Conservation (phyloP, 2,888 invertebrate genomes). For the Archaeoteleia sp. region DNA sequence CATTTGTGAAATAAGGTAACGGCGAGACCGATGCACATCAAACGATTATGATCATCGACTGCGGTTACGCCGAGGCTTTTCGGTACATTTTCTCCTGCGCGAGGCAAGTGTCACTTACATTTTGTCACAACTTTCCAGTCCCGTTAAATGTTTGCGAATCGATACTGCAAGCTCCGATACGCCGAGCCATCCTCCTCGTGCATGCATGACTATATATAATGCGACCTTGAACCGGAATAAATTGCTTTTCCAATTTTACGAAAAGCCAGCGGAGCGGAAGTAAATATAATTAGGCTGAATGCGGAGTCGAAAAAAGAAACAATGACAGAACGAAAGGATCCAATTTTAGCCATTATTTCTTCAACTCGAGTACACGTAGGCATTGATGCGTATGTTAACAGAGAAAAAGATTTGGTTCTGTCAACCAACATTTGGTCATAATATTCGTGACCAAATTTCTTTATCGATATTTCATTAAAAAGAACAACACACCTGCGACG, state of each 20-base stretch:
- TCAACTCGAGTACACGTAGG: too few relatives aligned
- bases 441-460: too few relatives aligned
- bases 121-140: conserved; percentile 12
- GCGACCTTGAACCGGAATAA: conserved; percentile 43
- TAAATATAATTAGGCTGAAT: conserved; percentile 17
- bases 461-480: background rate
- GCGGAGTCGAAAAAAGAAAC: conserved; percentile 10
- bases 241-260: conserved; percentile 41
- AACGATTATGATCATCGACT: conserved; percentile 7
- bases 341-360: too few relatives aligned
- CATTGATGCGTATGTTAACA: too few relatives aligned
- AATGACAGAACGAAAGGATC: conserved; percentile 30
- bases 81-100: conserved; percentile 14
- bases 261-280: conserved; percentile 25
- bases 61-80: background rate
- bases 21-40: too few relatives aligned
- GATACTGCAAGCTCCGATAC: conserved; percentile 38
- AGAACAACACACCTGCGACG: conserved; percentile 16
- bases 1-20: too few relatives aligned
- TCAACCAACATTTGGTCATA: too few relatives aligned
- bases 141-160: conserved; percentile 44
- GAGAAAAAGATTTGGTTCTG: too few relatives aligned
- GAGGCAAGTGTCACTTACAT: background rate
- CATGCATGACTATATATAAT: conserved; percentile 26
- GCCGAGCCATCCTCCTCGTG: conserved; percentile 31